Evolutionary conservation across 64 coral and sea anemone genomes (phyloP).

Genomic region (Anthopleura sola): DNA sequence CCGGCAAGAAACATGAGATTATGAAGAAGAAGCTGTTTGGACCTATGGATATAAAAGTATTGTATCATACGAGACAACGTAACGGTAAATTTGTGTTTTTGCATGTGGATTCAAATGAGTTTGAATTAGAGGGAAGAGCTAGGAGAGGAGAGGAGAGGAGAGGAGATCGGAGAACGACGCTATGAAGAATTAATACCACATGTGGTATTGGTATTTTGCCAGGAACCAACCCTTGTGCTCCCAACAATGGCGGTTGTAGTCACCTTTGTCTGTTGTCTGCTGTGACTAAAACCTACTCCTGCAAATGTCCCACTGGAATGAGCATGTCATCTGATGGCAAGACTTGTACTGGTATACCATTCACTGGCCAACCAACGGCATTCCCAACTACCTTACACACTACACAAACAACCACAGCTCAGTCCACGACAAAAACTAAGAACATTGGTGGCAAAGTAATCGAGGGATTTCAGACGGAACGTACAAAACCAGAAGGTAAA

Average conservation of each 20-base stretch:
- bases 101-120: no score
- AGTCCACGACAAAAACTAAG: neutral
- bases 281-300: neutral
- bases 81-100: no score
- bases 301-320: constrained; percentile 62
- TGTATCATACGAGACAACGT: no score
- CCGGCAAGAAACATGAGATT: neutral
- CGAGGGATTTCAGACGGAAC: no score
- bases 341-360: constrained; percentile 25
- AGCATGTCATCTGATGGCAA: constrained; percentile 30
- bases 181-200: no score
- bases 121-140: no score
- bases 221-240: constrained; percentile 36
- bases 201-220: neutral
- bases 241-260: constrained; percentile 71
- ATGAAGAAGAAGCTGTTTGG: no score
- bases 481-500: no score
- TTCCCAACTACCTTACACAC: neutral
- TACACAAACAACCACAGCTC: neutral
- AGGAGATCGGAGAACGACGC: no score
- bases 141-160: no score
- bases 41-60: no score
- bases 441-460: neutral
- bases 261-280: constrained; percentile 61
- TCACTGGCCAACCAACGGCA: neutral